phyloP scores from a whole-genome alignment of 2,888 invertebrate genomes.

The Drosophila affinis region DNA sequence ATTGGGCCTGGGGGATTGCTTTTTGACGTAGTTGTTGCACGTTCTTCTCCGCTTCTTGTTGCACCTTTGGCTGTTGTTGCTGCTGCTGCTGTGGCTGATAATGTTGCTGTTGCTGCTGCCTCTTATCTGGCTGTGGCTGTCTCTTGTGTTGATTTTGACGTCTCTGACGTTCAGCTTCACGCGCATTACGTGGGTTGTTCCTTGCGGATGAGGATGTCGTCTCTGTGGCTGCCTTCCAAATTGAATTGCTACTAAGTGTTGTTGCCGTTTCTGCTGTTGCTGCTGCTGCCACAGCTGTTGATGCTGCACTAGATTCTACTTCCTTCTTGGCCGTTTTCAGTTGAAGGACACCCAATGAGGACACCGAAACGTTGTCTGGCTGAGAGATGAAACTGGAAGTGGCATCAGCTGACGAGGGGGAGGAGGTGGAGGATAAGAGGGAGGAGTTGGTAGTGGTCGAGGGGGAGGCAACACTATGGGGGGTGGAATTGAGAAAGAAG shows the following conservation, averaged over 20 bases:
- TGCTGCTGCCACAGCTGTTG: constrained; percentile 44
- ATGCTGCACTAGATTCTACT: constrained; percentile 31
- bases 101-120: constrained; percentile 34
- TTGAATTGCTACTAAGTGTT: constrained; percentile 43
- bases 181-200: constrained; percentile 54
- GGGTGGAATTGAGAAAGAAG: constrained; percentile 81
- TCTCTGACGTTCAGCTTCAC: constrained; percentile 59
- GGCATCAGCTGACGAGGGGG: constrained; percentile 9
- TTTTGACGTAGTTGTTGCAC: constrained; percentile 32
- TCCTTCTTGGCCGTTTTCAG: constrained; percentile 46
- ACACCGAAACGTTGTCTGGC: constrained; percentile 11
- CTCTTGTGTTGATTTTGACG: constrained; percentile 53
- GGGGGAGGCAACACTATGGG: constrained; percentile 48
- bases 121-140: constrained; percentile 27
- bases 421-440: constrained; percentile 21
- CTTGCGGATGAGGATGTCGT: constrained; percentile 34
- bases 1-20: constrained; percentile 38
- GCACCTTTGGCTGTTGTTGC: constrained; percentile 10
- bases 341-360: constrained; percentile 38
- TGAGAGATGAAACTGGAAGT: constrained; percentile 15
- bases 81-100: constrained; percentile 46
- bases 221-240: constrained; percentile 27
- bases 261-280: constrained; percentile 36
- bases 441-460: constrained; percentile 17
- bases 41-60: constrained; percentile 30